Percentiles rank a stretch among this genome's conserved stretches.
Evolutionary conservation across 2,888 invertebrate species (phyloP).

Genomic region (Anticlea derivata): DNA sequence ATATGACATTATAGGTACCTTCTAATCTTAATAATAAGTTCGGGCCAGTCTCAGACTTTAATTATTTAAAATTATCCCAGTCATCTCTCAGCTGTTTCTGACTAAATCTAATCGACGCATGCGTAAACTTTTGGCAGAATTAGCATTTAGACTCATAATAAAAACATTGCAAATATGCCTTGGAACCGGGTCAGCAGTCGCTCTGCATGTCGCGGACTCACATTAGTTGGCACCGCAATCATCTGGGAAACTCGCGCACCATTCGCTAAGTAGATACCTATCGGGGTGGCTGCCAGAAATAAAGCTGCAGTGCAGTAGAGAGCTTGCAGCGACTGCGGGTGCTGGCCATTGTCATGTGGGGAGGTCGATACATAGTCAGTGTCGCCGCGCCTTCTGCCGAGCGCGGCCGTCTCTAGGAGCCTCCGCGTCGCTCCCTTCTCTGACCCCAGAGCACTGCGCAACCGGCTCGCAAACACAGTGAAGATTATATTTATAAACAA

Average conservation of each 20-base stretch:
- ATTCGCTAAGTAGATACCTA: constrained; percentile 33
- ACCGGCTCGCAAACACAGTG: constrained; percentile 47
- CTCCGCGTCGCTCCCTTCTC: constrained; percentile 26
- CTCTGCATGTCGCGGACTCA: constrained; percentile 45
- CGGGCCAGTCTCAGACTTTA: no score
- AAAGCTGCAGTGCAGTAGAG: constrained; percentile 81
- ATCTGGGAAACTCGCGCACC: constrained; percentile 43
- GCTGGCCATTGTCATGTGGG: constrained; percentile 66
- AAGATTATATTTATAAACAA: constrained; percentile 71
- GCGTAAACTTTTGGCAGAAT: constrained; percentile 26
- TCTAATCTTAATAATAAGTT: no score
- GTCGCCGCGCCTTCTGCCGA: constrained; percentile 62
- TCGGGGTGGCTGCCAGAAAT: constrained; percentile 77
- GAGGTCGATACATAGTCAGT: constrained; percentile 71
- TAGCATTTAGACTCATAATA: constrained; percentile 21
- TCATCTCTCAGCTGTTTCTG: constrained; percentile 22
- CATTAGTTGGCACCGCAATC: constrained; percentile 46
- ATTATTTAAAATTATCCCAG: no score
- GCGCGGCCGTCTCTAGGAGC: constrained; percentile 51
- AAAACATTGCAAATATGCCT: constrained; percentile 36
- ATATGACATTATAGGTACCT: no score
- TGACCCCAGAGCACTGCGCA: constrained; percentile 47
- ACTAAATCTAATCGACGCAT: constrained; percentile 22
- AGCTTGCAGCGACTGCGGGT: constrained; percentile 78
- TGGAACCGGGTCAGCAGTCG: constrained; percentile 55